Percentiles rank a stretch among this genome's conserved stretches.
phyloP scores from a whole-genome alignment of 2,113 vertebrate species.

The Amphiprion percula region DNA sequence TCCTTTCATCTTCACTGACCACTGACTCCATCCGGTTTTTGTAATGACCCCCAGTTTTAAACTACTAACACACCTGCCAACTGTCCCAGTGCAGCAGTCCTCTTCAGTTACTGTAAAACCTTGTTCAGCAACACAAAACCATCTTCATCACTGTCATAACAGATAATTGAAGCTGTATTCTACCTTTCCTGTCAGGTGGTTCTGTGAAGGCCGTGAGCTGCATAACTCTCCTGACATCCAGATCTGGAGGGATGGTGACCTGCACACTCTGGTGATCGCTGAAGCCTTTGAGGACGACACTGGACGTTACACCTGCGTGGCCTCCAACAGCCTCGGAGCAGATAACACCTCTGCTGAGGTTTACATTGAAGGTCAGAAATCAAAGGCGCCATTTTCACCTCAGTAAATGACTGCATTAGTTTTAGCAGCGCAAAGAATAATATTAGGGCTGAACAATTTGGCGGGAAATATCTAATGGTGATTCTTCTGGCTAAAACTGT shows the following conservation, averaged over 20 bases:
- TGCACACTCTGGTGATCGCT: conserved; percentile 92
- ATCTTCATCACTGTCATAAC: neutral
- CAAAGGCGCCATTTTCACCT: neutral
- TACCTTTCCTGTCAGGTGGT: conserved; percentile 89
- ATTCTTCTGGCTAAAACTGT: too few relatives aligned
- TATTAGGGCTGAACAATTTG: too few relatives aligned
- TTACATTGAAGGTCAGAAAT: conserved; percentile 94
- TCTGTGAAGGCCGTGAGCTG: conserved; percentile 96
- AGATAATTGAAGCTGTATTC: neutral
- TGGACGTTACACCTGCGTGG: conserved; percentile 95
- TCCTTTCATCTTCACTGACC: too few relatives aligned
- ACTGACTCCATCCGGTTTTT: too few relatives aligned
- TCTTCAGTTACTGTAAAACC: too few relatives aligned
- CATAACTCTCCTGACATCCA: conserved; percentile 93
- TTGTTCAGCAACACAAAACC: neutral
- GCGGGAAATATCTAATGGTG: too few relatives aligned
- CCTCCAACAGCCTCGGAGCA: conserved; percentile 92
- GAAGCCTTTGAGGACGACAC: conserved; percentile 99
- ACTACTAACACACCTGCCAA: too few relatives aligned
- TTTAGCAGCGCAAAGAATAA: too few relatives aligned
- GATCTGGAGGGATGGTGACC: conserved; percentile 89
- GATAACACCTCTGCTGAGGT: conserved; percentile 97
- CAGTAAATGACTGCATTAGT: neutral
- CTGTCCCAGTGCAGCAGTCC: too few relatives aligned
- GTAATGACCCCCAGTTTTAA: too few relatives aligned